Conservation (phyloP, 2,113 vertebrate genomes). For the Platycercus adscitus region DNA sequence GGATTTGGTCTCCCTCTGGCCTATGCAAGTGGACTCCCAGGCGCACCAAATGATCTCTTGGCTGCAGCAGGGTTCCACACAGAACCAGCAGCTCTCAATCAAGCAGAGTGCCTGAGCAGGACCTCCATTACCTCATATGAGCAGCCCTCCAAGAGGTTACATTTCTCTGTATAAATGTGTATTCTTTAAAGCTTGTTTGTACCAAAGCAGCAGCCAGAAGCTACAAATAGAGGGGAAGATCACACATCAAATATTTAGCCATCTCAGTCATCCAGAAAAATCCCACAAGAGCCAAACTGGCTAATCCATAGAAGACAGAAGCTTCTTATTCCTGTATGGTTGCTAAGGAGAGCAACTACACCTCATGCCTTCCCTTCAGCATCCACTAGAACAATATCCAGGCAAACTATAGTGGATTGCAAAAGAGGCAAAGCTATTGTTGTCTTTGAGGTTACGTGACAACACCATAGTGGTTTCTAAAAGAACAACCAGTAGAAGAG, state of each 20-base stretch:
- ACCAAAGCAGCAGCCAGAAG: not conserved
- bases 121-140: not conserved
- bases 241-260: not conserved
- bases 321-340: not conserved
- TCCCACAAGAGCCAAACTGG: not conserved
- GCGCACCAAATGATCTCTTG: not conserved
- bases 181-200: not conserved
- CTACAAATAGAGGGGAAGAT: not conserved
- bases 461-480: not conserved
- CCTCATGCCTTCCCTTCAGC: not conserved
- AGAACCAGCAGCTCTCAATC: not conserved
- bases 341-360: not conserved
- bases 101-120: not conserved
- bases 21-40: not conserved
- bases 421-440: not conserved
- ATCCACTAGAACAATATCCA: not conserved
- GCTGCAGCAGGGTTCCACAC: not conserved
- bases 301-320: not conserved
- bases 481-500: not conserved
- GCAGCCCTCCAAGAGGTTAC: not conserved
- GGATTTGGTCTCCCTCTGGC: not conserved
- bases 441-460: not conserved
- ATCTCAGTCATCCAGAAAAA: not conserved
- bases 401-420: not conserved
- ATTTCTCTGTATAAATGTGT: not conserved